phyloP scores from a whole-genome alignment of 2,113 vertebrate species.

The Uria lomvia region DNA sequence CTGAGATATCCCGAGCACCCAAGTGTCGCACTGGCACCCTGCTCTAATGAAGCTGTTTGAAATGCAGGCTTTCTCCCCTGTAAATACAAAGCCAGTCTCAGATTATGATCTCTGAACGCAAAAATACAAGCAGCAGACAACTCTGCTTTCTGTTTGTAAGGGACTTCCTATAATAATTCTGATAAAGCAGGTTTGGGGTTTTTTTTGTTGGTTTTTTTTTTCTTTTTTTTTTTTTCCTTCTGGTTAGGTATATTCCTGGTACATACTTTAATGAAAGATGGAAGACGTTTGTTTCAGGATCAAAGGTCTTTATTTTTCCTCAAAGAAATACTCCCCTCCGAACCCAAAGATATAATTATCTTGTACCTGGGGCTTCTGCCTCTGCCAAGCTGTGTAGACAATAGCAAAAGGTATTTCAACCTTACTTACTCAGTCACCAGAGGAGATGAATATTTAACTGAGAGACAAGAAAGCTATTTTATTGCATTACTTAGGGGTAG shows the following conservation, averaged over 20 bases:
- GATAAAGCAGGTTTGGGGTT: neutral
- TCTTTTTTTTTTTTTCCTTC: neutral
- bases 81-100: neutral
- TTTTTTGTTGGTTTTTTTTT: neutral
- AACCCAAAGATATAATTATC: neutral
- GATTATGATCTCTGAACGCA: neutral
- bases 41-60: neutral
- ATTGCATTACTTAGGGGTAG: neutral
- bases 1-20: neutral
- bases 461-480: constrained; percentile 23
- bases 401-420: neutral
- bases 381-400: neutral
- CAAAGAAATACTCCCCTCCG: neutral
- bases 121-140: neutral
- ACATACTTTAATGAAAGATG: neutral
- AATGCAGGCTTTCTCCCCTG: neutral
- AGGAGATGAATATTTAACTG: constrained; percentile 31
- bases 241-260: neutral
- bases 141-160: neutral
- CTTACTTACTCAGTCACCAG: neutral
- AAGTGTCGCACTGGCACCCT: neutral
- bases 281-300: neutral
- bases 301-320: neutral
- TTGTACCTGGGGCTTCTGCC: neutral
- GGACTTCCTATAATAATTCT: neutral